Evolutionary conservation across 1,140 invertebrate species (phyloP).

Genomic region (Drosophila pseudoobscura): DNA sequence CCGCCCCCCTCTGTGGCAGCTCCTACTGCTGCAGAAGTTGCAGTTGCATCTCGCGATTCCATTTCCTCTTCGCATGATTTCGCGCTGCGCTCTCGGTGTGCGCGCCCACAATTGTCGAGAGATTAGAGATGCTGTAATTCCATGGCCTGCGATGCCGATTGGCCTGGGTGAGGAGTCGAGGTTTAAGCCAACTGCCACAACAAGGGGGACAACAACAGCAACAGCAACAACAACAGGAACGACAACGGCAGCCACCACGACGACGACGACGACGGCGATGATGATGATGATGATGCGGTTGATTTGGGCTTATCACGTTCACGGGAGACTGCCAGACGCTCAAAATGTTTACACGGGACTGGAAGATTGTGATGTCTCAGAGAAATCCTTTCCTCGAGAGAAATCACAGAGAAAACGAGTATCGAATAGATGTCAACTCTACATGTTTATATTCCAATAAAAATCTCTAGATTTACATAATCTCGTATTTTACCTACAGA

Average conservation of each 20-base stretch:
- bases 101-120: slow-evolving; percentile 81
- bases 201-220: slow-evolving; percentile 20
- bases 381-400: too few species aligned
- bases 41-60: slow-evolving; percentile 73
- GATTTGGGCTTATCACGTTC: slow-evolving; percentile 79
- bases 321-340: slow-evolving; percentile 73
- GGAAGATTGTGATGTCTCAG: slow-evolving; percentile 11
- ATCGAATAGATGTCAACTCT: too few species aligned
- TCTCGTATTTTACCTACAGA: too few species aligned
- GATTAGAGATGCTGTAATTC: slow-evolving; percentile 81
- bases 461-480: too few species aligned
- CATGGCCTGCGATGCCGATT: slow-evolving; percentile 58
- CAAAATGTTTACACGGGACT: slow-evolving; percentile 57
- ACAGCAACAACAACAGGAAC: slow-evolving; percentile 20
- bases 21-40: slow-evolving; percentile 13
- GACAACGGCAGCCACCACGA: slow-evolving; percentile 47
- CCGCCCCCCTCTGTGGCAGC: background rate
- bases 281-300: slow-evolving; percentile 70
- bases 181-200: slow-evolving; percentile 17
- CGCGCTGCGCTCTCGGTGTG: slow-evolving; percentile 56
- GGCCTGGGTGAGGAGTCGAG: slow-evolving; percentile 21
- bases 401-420: too few species aligned
- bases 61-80: slow-evolving; percentile 77
- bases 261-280: slow-evolving; percentile 39
- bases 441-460: too few species aligned